Percentiles rank a stretch among this genome's conserved stretches.
Conservation (phyloP, 2,888 invertebrate genomes). For the Congeria kusceri region DNA sequence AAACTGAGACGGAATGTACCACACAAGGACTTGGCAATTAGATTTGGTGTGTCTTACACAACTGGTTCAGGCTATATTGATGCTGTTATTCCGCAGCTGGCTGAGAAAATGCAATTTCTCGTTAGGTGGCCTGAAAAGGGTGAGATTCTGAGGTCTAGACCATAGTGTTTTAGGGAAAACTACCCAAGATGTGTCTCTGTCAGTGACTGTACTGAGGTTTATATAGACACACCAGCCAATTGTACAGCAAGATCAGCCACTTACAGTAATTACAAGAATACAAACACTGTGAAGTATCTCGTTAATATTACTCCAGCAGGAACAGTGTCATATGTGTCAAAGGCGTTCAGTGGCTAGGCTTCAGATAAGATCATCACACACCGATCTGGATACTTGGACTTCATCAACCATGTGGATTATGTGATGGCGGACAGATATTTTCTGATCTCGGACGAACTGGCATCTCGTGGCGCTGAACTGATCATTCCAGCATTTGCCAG, state of each 20-base stretch:
- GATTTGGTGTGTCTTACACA: neutral
- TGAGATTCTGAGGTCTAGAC: neutral
- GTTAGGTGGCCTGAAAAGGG: conserved; percentile 8
- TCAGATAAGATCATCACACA: conserved; percentile 19
- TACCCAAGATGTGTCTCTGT: conserved; percentile 34
- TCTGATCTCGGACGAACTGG: too few species aligned
- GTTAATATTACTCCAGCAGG: conserved; percentile 62
- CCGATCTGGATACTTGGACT: neutral
- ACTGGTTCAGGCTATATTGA: neutral
- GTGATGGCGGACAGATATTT: conserved; percentile 5
- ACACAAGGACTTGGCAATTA: conserved; percentile 13
- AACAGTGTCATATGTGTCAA: conserved; percentile 55
- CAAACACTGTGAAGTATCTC: conserved; percentile 61
- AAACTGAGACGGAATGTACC: conserved; percentile 13
- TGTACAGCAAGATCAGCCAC: conserved; percentile 21
- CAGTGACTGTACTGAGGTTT: conserved; percentile 49
- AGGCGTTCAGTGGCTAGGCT: neutral
- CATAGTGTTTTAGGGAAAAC: conserved; percentile 7
- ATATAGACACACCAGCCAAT: conserved; percentile 26
- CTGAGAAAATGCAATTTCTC: neutral
- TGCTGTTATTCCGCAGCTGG: neutral
- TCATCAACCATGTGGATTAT: neutral
- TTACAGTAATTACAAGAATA: conserved; percentile 27
- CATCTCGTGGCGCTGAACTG: too few species aligned
- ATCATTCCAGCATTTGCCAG: too few species aligned